A percentile compares a stretch with the other conserved stretches of the same genome.
Evolutionary conservation across 2,113 vertebrate genomes (phyloP).

Genomic region (Gavialis gangeticus): DNA sequence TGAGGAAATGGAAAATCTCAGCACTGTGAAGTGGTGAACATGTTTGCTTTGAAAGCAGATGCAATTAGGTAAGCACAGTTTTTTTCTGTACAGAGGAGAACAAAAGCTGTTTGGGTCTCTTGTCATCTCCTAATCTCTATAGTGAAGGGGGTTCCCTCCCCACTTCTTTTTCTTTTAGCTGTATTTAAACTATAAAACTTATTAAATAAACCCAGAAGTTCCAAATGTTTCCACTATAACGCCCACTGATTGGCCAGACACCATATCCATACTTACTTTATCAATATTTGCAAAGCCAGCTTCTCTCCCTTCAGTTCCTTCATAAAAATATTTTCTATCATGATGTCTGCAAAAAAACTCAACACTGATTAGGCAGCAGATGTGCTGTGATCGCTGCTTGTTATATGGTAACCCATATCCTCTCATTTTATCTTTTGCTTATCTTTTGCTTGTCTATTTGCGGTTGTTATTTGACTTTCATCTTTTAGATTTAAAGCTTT

Average conservation of each 20-base stretch:
- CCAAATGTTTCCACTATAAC: not conserved
- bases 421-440: not conserved
- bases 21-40: not conserved
- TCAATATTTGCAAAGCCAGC: not conserved
- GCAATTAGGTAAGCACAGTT: not conserved
- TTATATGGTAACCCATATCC: too few relatives aligned
- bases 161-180: not conserved
- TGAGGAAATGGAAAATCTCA: not conserved
- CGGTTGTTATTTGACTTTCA: too few relatives aligned
- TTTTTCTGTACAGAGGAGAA: not conserved
- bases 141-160: not conserved
- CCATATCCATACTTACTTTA: rapidly evolving
- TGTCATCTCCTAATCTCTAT: not conserved
- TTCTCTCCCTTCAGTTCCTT: not conserved
- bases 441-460: rapidly evolving
- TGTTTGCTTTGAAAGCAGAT: conserved; percentile 2
- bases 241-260: not conserved
- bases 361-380: not conserved
- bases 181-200: not conserved
- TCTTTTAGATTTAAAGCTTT: too few relatives aligned
- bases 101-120: not conserved
- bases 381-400: rapidly evolving
- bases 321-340: not conserved
- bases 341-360: not conserved
- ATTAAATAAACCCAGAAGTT: not conserved